These are phyloP conservation scores for Argya squamiceps DNA, from an alignment of 2,797 vertebrate species.

Conservation along the genomic window DNA sequence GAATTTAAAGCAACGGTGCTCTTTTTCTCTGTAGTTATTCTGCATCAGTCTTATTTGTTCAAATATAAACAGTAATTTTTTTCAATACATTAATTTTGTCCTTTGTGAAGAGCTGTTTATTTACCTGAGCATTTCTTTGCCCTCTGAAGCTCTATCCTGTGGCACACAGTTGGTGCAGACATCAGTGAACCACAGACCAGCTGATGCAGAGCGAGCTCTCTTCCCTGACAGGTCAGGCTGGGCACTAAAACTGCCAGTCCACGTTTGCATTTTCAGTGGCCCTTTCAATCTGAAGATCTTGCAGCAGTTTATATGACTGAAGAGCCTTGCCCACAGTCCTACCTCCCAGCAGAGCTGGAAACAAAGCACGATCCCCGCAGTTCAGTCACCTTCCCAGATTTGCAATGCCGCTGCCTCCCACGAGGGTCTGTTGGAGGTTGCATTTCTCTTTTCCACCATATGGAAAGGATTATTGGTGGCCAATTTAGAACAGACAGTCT, in stretches of 20 bases:
- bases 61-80: neutral
- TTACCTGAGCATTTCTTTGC: neutral
- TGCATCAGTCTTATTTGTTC: neutral
- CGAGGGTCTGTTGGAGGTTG: neutral
- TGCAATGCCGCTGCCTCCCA: neutral
- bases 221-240: neutral
- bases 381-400: neutral
- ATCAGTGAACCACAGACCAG: neutral
- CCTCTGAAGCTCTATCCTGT: neutral
- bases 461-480: neutral
- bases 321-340: neutral
- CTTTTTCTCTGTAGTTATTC: neutral
- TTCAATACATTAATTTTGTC: neutral
- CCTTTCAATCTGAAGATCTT: neutral
- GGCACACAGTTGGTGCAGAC: neutral
- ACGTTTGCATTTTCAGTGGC: neutral
- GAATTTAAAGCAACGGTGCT: constrained; percentile 44
- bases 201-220: neutral
- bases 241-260: neutral
- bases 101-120: neutral
- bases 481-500: neutral
- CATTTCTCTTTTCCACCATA: constrained; percentile 14
- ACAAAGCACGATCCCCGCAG: neutral
- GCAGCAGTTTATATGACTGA: neutral
- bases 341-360: neutral